phyloP scores from a whole-genome alignment of 2,797 vertebrate species.

The Manis pentadactyla region DNA sequence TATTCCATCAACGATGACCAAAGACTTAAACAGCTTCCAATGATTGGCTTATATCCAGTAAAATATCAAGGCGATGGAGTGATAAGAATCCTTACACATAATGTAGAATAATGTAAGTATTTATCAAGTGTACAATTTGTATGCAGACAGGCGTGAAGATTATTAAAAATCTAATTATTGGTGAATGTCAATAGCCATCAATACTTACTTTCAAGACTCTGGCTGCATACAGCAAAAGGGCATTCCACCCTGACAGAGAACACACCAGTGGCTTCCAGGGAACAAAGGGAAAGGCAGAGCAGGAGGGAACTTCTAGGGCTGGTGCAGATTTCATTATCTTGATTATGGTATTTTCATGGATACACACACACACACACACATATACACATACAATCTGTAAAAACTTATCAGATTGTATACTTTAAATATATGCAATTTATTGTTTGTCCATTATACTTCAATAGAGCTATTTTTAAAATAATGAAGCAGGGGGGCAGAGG shows the following conservation, averaged over 20 bases:
- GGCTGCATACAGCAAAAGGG: neutral
- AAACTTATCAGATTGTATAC: neutral
- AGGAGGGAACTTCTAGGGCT: neutral
- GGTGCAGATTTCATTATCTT: neutral
- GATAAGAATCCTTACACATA: neutral
- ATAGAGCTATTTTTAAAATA: neutral
- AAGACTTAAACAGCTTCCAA: neutral
- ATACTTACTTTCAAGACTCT: neutral
- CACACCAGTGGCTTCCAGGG: neutral
- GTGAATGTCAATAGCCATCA: neutral
- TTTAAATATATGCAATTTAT: neutral
- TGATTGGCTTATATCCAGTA: neutral
- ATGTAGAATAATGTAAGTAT: neutral
- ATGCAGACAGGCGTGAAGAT: neutral
- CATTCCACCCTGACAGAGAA: neutral
- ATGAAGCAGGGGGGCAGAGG: neutral
- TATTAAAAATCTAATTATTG: neutral
- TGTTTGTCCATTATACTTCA: neutral
- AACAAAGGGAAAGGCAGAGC: neutral
- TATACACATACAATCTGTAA: neutral
- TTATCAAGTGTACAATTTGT: neutral
- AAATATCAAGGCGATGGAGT: neutral
- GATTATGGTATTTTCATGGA: neutral
- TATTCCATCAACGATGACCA: neutral
- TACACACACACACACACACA: neutral